Evolutionary conservation across 2,888 invertebrate genomes (phyloP).

Genomic region (Ligdia adustata): DNA sequence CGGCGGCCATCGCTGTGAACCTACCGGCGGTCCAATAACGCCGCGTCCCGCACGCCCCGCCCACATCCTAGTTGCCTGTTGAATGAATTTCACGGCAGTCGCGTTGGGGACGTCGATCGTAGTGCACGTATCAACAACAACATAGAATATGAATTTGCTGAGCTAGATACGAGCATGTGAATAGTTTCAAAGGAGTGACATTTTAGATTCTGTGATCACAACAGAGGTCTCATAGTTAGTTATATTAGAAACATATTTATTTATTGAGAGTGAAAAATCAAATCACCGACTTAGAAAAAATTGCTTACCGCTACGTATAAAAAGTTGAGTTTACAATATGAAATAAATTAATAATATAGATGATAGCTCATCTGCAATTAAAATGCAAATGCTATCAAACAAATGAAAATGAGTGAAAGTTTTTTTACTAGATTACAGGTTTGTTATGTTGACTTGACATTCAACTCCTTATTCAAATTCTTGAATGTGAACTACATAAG

Average conservation of each 20-base stretch:
- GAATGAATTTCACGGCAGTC: constrained; percentile 78
- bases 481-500: background rate
- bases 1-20: constrained; percentile 78
- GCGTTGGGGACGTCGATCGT: constrained; percentile 52
- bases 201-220: too few species aligned
- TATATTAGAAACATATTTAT: too few species aligned
- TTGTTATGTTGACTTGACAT: too few species aligned
- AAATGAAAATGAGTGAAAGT: constrained; percentile 9
- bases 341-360: too few species aligned
- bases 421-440: constrained; percentile 3
- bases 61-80: constrained; percentile 77
- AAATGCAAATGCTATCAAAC: too few species aligned
- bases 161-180: constrained; percentile 32
- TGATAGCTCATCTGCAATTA: too few species aligned
- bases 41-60: constrained; percentile 81
- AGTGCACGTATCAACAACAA: constrained; percentile 45
- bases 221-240: too few species aligned
- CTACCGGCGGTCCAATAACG: constrained; percentile 71
- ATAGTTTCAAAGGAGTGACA: constrained; percentile 1
- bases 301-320: background rate
- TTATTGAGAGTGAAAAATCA: too few species aligned
- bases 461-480: too few species aligned
- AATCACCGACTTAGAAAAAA: constrained; percentile 10
- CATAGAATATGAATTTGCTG: constrained; percentile 30
- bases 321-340: too few species aligned